Conservation (phyloP, 2,113 vertebrate species). For the Apaloderma vittatum region DNA sequence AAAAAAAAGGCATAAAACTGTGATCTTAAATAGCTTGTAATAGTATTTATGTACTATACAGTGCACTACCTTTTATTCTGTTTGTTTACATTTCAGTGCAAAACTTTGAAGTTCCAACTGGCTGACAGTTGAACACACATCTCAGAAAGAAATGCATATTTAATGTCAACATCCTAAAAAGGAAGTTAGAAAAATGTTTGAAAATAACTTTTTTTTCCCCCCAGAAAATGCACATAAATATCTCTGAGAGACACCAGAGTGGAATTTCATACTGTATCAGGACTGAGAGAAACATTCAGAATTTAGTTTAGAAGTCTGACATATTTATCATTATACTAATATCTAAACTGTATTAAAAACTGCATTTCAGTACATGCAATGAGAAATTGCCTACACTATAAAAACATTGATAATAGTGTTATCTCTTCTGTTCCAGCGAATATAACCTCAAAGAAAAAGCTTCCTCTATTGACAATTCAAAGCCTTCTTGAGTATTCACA, state of each 20-base stretch:
- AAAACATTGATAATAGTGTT: slow-evolving; percentile 73
- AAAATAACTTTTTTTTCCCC: not conserved
- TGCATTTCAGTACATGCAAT: slow-evolving; percentile 51
- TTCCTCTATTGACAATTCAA: slow-evolving; percentile 72
- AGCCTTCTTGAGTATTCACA: slow-evolving; percentile 65
- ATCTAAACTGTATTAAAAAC: slow-evolving; percentile 67
- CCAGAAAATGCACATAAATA: not conserved
- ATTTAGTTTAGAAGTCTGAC: slow-evolving; percentile 35
- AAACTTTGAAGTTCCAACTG: not conserved
- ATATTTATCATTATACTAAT: slow-evolving; percentile 65
- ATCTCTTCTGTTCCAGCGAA: slow-evolving; percentile 70
- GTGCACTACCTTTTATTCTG: not conserved
- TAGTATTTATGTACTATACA: not conserved
- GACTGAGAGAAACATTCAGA: slow-evolving; percentile 15
- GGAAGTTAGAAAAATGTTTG: not conserved
- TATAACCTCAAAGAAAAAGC: slow-evolving; percentile 64
- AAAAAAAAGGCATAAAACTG: not conserved
- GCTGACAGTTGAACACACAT: not conserved
- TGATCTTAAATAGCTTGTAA: not conserved
- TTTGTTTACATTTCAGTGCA: not conserved
- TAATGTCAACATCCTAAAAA: not conserved
- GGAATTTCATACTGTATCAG: not conserved
- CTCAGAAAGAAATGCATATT: not conserved
- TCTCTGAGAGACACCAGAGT: not conserved
- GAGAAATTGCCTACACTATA: slow-evolving; percentile 73